Conservation (phyloP, 1,140 invertebrate genomes). For the Neelides sp. region DNA sequence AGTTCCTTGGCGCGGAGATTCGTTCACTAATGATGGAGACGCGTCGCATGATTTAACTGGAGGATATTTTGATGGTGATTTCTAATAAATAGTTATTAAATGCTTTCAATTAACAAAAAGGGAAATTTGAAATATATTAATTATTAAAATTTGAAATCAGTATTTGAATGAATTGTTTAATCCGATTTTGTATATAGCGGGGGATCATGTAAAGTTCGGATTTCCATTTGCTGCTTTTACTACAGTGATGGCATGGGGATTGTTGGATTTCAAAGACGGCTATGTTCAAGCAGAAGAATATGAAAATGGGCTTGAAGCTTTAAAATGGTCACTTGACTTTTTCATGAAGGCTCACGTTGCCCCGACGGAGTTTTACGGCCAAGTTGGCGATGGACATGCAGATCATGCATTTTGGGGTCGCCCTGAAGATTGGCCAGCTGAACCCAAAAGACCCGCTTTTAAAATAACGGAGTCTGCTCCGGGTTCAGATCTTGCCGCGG, state of each 20-base stretch:
- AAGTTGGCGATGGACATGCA: constrained; percentile 44
- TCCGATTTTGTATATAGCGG: constrained; percentile 32
- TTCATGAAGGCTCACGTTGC: constrained; percentile 38
- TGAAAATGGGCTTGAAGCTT: constrained; percentile 29
- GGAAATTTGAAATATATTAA: not conserved
- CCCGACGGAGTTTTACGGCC: constrained; percentile 44
- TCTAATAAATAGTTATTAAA: not conserved
- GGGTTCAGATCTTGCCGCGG: constrained; percentile 50
- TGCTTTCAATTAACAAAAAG: not conserved
- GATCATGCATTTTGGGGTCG: constrained; percentile 48
- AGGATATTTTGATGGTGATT: constrained; percentile 38
- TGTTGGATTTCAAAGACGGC: constrained; percentile 35
- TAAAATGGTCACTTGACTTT: constrained; percentile 35
- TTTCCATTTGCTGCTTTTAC: constrained; percentile 36
- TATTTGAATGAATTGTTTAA: not conserved
- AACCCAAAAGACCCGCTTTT: constrained; percentile 45
- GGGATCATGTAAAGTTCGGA: constrained; percentile 39
- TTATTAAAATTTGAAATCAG: not conserved
- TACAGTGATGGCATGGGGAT: constrained; percentile 36
- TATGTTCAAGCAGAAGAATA: constrained; percentile 34
- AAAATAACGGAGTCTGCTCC: constrained; percentile 45
- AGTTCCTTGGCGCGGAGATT: constrained; percentile 35
- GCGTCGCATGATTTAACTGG: constrained; percentile 35
- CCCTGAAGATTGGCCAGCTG: constrained; percentile 45
- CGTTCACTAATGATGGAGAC: constrained; percentile 35